Evolutionary conservation across 2,797 vertebrate species (phyloP).

Genomic region (Sarcoramphus papa): DNA sequence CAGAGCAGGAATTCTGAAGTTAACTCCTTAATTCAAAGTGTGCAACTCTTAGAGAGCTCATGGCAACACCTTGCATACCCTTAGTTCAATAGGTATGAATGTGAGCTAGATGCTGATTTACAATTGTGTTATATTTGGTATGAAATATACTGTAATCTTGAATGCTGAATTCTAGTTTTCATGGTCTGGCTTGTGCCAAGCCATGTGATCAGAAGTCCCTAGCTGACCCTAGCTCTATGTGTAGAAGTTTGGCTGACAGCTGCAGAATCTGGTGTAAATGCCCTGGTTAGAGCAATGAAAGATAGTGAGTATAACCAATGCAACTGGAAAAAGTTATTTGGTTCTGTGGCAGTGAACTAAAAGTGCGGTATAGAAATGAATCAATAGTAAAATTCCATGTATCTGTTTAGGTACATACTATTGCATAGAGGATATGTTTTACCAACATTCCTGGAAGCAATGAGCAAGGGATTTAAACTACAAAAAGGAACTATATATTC

Average conservation of each 20-base stretch:
- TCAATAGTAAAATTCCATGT: background rate
- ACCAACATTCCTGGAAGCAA: background rate
- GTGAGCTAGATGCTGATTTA: background rate
- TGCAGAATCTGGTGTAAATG: background rate
- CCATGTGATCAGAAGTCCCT: background rate
- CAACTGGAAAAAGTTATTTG: background rate
- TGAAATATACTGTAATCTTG: background rate
- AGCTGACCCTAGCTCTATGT: background rate
- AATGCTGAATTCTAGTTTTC: background rate
- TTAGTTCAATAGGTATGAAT: background rate
- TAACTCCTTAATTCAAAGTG: background rate
- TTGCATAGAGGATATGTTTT: background rate
- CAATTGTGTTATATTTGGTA: background rate
- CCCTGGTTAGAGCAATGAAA: background rate
- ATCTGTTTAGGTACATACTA: background rate
- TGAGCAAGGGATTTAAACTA: background rate
- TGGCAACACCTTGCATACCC: background rate
- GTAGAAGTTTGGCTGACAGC: background rate
- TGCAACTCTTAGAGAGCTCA: background rate
- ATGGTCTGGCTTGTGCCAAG: background rate
- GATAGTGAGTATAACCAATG: background rate
- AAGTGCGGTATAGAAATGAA: background rate
- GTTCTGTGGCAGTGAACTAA: background rate
- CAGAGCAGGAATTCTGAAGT: background rate
- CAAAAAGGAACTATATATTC: background rate